A percentile compares a stretch with the other conserved stretches of the same genome.
Evolutionary conservation across 2,797 vertebrate genomes (phyloP).

Genomic region (Phalanger gymnotis): DNA sequence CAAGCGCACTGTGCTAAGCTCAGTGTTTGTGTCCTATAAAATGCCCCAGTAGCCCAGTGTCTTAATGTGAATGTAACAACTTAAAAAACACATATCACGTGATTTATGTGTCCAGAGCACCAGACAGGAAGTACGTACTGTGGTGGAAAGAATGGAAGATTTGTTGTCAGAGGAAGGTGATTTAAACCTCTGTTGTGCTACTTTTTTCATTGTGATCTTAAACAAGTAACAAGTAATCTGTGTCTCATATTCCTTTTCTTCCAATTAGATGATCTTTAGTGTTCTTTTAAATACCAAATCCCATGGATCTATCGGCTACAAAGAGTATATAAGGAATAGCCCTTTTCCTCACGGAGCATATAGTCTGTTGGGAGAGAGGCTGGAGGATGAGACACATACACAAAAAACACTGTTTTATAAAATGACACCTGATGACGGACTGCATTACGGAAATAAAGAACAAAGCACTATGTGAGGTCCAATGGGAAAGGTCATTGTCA

Average conservation of each 20-base stretch:
- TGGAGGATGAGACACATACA: neutral
- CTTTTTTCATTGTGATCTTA: neutral
- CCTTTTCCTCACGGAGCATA: neutral
- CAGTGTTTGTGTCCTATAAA: neutral
- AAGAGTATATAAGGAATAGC: neutral
- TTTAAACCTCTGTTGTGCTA: neutral
- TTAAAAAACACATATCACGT: neutral
- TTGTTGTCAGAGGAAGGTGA: neutral
- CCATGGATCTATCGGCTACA: neutral
- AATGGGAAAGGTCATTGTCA: neutral
- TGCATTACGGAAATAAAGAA: neutral
- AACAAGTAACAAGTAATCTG: neutral
- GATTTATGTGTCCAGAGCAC: neutral
- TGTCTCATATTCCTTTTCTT: neutral
- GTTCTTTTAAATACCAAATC: neutral
- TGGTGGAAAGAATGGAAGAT: neutral
- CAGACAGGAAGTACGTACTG: neutral
- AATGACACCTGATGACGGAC: neutral
- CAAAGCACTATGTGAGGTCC: neutral
- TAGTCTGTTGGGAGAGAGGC: neutral
- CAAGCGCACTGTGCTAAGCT: neutral
- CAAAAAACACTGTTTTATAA: neutral
- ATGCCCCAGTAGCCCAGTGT: neutral
- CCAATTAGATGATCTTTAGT: accelerated
- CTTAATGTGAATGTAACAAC: neutral